Conservation (phyloP, 2,797 vertebrate genomes). For the Paratrypauchen microcephalus region DNA sequence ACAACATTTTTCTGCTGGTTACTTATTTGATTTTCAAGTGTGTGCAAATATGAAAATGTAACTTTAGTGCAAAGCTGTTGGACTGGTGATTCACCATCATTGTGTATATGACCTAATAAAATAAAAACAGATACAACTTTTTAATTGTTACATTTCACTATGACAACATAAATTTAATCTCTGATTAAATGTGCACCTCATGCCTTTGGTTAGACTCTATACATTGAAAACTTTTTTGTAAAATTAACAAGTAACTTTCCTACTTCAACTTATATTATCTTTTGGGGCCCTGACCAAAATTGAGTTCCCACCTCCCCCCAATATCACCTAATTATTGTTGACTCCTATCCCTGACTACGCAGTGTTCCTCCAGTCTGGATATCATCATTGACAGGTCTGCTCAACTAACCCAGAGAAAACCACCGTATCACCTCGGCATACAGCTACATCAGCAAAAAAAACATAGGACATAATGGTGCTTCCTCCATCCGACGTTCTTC, state of each 20-base stretch:
- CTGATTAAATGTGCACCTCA: too few relatives aligned
- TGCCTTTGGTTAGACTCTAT: background rate
- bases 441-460: constrained; percentile 65
- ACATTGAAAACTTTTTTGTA: background rate
- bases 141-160: too few relatives aligned
- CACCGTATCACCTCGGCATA: constrained; percentile 63
- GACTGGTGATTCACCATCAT: too few relatives aligned
- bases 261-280: background rate
- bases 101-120: too few relatives aligned
- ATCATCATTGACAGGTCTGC: constrained; percentile 70
- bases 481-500: constrained; percentile 64
- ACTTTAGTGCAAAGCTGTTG: background rate
- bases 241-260: background rate
- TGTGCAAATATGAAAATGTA: background rate
- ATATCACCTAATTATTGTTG: constrained; percentile 75
- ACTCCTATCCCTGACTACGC: constrained; percentile 73
- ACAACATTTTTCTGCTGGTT: too few relatives aligned
- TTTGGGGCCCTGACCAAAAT: background rate
- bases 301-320: constrained; percentile 55
- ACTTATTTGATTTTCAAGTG: background rate
- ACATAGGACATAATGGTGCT: constrained; percentile 58
- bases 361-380: constrained; percentile 67
- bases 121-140: too few relatives aligned
- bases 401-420: constrained; percentile 64
- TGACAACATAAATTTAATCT: too few relatives aligned